Evolutionary conservation across 2,113 vertebrate species (phyloP), one percentile per base, ranked within the genome.

Genomic region (Ursus arctos): DNA sequence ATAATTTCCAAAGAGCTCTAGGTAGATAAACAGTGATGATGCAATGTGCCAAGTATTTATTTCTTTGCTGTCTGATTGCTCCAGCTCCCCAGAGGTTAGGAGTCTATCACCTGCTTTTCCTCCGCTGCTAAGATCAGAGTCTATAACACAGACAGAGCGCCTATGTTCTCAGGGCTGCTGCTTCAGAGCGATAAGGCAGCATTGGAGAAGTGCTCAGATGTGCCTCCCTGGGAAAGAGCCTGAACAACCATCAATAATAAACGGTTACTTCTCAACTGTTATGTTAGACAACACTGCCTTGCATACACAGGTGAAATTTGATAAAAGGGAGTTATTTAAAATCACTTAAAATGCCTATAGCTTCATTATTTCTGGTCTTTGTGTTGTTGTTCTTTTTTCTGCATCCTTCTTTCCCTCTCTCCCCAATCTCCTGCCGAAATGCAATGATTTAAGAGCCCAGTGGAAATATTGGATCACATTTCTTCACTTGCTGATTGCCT

Each of bases 101-200:
- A 95, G 71, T 97, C 91, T 80, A 22, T 92, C 81, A 51, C 89
- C 81, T 72, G 69, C 57, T 86, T 51, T 49, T 92, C 6, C 1
- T 95, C 84, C 1, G 74, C 86, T 69, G 19, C 88, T 89, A 36
- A 65, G 71, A 85, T 96, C 22, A 16, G 80, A 95, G 95, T 88
- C 72, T 57, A 0, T 24, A 90, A 92, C 83, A 83, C 87, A 95
- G 92, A 95, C 76, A 74, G 76, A 96, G 74, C 0, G 43, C 87
- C 67, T 92, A 28, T 49, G 36, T 74, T 81, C 63, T 11, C 1
- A 40, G 65, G 18, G 89, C 55, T 91, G 83, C 96, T 98, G 97
- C 90, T 84, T 74, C 67, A 36, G 43, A 40, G 95, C 94, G 98
- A 98, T 97, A 97, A 96, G 93, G 72, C 43, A 18, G 49, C 76